Base-by-base conservation (phyloP, 1,140 invertebrate species). In the Papilio aristodemus region DNA sequence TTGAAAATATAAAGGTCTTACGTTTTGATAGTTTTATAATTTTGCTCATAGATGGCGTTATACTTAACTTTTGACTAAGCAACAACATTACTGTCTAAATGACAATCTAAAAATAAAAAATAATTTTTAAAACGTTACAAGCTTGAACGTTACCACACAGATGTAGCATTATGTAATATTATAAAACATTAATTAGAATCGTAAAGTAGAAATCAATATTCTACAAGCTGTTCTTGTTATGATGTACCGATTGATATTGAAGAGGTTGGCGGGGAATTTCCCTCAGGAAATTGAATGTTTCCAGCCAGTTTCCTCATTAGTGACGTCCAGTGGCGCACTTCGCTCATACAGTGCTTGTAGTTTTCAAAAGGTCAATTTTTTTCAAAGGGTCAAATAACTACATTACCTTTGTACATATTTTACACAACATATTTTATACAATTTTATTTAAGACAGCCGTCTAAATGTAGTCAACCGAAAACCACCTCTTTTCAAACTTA, bases 241-340 rank as follows among this genome's bases (percentile, higher is more conserved):
- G 36, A 62, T 19, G 4, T 6, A 39, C 36, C 6, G 36, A 22
- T n/a, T 38, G 36, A 62, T 38, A 37, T 37, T 62, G 36, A 39
- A 62, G 59, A 62, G 59, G 59, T 38, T 38, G 32, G 32, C 32
- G 14, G 58, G 59, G 36, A 36, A 62, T 22, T 37, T 32, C 32
- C n/a, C 59, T 6, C 59, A 36, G 59, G 59, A 62, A 62, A 62
- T 62, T 62, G 59, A 62, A 62, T 62, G 32, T 62, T 62, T 62
- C 27, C 59, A 37, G 36, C 27, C 36, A 62, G 59, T 62, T 39
- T 62, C 59, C 59, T 62, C 59, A 62, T 62, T 62, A 62, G 14
- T n/a, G 59, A 38, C 36, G 59, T 37, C 59, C 59, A 62, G 59
- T 62, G 32, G 59, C 14, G 17, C 36, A 37, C 32, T 62, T 62